phyloP scores from a whole-genome alignment of 2,888 invertebrate genomes.

The Amorpha juglandis region DNA sequence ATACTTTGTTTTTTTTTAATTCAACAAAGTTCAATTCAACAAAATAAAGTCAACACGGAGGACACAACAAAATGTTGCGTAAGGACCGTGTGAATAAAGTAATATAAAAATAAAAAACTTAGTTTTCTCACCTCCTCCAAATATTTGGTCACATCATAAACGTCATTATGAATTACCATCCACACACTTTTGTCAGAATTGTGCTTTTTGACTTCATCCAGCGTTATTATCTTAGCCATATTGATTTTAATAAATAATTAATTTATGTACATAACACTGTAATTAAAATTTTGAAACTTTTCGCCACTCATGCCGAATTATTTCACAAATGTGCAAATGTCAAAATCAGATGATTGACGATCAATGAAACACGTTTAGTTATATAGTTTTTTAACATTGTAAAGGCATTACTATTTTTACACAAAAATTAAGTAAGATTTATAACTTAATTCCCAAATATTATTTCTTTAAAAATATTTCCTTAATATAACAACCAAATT shows the following conservation, averaged over 20 bases:
- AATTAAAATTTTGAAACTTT: constrained; percentile 10
- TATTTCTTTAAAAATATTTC: no score
- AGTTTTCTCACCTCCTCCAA: constrained; percentile 87
- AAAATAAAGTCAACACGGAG: no score
- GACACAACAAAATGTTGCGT: background rate
- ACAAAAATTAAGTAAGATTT: background rate
- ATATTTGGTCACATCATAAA: constrained; percentile 92
- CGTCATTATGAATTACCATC: constrained; percentile 91
- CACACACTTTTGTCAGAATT: constrained; percentile 77
- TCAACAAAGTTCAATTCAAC: no score
- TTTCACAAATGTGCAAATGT: constrained; percentile 22
- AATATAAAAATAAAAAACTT: background rate
- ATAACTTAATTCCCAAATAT: background rate
- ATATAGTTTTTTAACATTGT: background rate
- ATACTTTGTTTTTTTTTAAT: no score
- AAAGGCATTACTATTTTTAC: background rate
- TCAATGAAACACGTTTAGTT: constrained; percentile 17
- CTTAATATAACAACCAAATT: no score
- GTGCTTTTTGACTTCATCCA: constrained; percentile 88
- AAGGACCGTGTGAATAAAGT: background rate
- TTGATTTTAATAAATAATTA: constrained; percentile 30
- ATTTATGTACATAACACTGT: background rate
- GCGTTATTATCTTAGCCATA: constrained; percentile 74
- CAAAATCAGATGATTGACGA: constrained; percentile 21
- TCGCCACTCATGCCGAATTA: background rate